These are phyloP conservation scores for Elysia chlorotica DNA, from an alignment of 1,140 invertebrate genomes.

Conservation along the genomic window DNA sequence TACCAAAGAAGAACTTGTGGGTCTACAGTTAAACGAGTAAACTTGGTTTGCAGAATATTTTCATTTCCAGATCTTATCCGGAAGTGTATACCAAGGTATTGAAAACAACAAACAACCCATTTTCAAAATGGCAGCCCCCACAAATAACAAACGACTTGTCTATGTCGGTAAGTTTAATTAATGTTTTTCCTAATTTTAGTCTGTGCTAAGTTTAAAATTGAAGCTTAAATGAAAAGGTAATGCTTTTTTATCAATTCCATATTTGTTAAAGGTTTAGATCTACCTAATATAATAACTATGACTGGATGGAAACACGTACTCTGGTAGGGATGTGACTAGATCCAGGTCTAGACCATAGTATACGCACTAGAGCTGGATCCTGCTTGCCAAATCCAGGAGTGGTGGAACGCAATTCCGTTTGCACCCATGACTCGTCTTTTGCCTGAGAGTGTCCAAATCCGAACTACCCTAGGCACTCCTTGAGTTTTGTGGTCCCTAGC, in stretches of 20 bases:
- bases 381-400: not conserved
- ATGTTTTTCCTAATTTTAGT: not conserved
- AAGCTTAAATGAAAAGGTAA: not conserved
- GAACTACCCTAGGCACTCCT: too few relatives aligned
- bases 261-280: too few relatives aligned
- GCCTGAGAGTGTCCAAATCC: too few relatives aligned
- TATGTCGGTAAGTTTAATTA: conserved; percentile 52
- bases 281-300: too few relatives aligned
- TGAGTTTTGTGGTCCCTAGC: too few relatives aligned
- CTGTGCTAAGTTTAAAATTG: not conserved
- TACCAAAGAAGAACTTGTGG: too few relatives aligned
- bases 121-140: conserved; percentile 35
- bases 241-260: not conserved
- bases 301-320: not conserved
- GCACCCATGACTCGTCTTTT: too few relatives aligned
- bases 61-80: too few relatives aligned
- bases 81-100: too few relatives aligned
- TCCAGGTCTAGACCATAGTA: not conserved
- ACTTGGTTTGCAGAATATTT: too few relatives aligned
- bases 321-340: not conserved
- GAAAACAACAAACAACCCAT: too few relatives aligned
- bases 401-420: not conserved
- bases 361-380: not conserved
- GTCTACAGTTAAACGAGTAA: too few relatives aligned
- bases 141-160: conserved; percentile 54